Base-by-base conservation (phyloP, 2,113 vertebrate genomes). In the Corvus hawaiiensis region DNA sequence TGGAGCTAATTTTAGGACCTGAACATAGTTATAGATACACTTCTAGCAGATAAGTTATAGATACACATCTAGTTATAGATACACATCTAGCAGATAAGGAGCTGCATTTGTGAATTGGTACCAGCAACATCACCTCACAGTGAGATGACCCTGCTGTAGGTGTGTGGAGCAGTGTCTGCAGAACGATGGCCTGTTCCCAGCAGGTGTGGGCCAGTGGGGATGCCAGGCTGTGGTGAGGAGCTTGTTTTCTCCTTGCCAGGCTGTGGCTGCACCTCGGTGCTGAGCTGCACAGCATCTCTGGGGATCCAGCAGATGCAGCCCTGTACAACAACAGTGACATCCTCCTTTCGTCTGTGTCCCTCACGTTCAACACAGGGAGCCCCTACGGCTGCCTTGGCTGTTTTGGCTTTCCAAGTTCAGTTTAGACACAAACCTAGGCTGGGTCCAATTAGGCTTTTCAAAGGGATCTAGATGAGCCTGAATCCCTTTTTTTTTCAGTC, bases 101-200 rank as follows among this genome's bases (percentile, higher is more conserved):
- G 13, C 35, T 75, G 24, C 44, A 28, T 22, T 63, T 64, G 26
- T 52, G 76, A 73, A 62, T 12, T 77, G 24, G 16, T 39, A 58
- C 8, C 18, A 76, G 46, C 56, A 87, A 12, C 37, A 14, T 28
- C 62, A 23, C 11, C 7, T 7, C 20, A 14, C 19, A 16, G 43
- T 17, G 33, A 79, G 44, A 30, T 69, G 32, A 41, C 23, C 7
- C 24, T 18, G 1, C 24, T 15, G 48, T n/a, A 55, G 35, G 46
- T 48, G 15, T 33, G 41, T 43, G 32, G 20, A 84, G 59, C 61
- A 54, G 37, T 24, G 32, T 20, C 33, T 28, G 55, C 61, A 28
- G 61, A 46, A 26, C 0, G 0, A 26, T 6, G 35, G 21, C 26
- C 44, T 37, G 9, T 27, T 43, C 63, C 26, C 15, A 35, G 6